Base-by-base conservation (phyloP, 2,888 invertebrate genomes). In the Blastobasis lacticolella region DNA sequence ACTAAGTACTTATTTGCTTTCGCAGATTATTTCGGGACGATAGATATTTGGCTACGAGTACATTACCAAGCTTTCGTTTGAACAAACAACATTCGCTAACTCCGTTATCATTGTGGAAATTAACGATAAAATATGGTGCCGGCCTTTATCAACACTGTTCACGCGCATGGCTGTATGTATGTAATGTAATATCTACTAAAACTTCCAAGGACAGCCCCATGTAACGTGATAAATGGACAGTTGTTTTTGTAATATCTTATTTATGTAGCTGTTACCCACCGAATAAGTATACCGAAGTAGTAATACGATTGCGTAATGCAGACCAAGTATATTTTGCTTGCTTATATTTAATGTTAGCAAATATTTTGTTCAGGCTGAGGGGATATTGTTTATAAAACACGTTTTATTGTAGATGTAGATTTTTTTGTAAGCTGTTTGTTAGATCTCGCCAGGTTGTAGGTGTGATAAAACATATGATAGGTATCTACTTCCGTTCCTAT, bases 91-190 rank as follows among this genome's bases (percentile, higher is more conserved):
- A 23, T 23, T 23, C 23, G 41, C 7, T 41, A 8, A 41, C 8
- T 7, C 23, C 44, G 44, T n/a, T 44, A n/a, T 49, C 10, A 46
- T 10, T 41, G 42, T 50, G 50, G 50, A 42, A 42, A 10, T 40
- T 42, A 50, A 23, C 10, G 47, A 53, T 46, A 53, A 54, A 53
- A 53, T 48, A 41, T 46, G 10, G 23, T 23, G 49, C 49, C 55
- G 23, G 44, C 46, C 51, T 53, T 50, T 57, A 58, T 58, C 53
- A 51, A 41, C 38, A 44, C 38, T 9, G 47, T 37, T 46, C 38
- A 5, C 41, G 8, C 42, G 23, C 23, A 23, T 23, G 23, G 23
- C 23, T 23, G 23, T 23, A 23, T 23, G 23, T 23, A 23, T 23
- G 23, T 23, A 23, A 23, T 23, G 23, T 23, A 23, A 23, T 23